These are phyloP conservation scores for Antheraea assamensis DNA, from an alignment of 2,888 invertebrate genomes.

Conservation along the genomic window DNA sequence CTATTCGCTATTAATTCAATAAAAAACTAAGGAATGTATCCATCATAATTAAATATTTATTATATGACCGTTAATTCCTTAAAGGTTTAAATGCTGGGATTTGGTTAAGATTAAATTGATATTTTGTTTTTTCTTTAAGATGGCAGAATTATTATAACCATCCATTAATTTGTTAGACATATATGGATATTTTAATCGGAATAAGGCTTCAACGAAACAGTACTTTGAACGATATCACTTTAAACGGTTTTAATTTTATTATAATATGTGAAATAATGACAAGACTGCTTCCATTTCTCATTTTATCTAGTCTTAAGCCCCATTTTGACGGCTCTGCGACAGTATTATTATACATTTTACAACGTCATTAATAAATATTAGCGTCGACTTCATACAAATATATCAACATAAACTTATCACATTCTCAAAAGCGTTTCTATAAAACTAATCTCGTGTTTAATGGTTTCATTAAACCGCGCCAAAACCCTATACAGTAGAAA, in stretches of 20 bases:
- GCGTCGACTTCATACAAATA: neutral
- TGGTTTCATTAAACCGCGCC: slow-evolving; percentile 36
- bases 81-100: neutral
- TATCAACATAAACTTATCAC: slow-evolving; percentile 11
- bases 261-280: neutral
- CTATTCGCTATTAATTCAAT: neutral
- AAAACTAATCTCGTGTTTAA: slow-evolving; percentile 40
- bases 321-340: neutral
- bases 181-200: neutral
- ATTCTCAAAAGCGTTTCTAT: slow-evolving; percentile 23
- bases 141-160: neutral
- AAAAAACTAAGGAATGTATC: neutral
- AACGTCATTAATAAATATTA: slow-evolving; percentile 2
- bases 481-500: slow-evolving; percentile 47
- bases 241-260: neutral
- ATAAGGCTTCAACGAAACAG: neutral
- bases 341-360: neutral
- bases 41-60: neutral
- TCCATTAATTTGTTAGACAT: neutral
- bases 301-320: neutral
- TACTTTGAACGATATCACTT: neutral
- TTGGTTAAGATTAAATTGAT: neutral
- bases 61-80: neutral
- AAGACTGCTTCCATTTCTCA: neutral
- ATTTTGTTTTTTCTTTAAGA: no score